phyloP scores from a whole-genome alignment of 2,888 invertebrate species.

The Orthosia gracilis region DNA sequence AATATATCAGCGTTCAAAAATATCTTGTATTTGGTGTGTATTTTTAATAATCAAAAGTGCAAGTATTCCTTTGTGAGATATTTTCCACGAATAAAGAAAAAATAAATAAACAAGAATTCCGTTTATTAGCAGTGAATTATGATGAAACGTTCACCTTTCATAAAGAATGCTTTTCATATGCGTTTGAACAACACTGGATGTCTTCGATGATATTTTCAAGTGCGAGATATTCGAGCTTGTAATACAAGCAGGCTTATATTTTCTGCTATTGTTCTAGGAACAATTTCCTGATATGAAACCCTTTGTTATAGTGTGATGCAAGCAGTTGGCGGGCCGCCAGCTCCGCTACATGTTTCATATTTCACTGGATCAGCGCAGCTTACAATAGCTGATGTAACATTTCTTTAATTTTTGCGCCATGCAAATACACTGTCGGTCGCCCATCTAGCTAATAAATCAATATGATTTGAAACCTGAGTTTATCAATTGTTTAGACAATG shows the following conservation, averaged over 20 bases:
- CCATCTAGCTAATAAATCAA: slow-evolving; percentile 6
- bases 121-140: slow-evolving; percentile 14
- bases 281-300: slow-evolving; percentile 88
- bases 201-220: slow-evolving; percentile 69
- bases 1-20: slow-evolving; percentile 24
- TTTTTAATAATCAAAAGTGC: slow-evolving; percentile 11
- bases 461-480: background rate
- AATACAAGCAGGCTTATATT: slow-evolving; percentile 80
- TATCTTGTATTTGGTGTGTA: background rate
- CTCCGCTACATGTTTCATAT: slow-evolving; percentile 87
- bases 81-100: slow-evolving; percentile 16
- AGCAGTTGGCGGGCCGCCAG: slow-evolving; percentile 87
- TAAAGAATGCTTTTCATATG: slow-evolving; percentile 12
- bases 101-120: slow-evolving; percentile 16
- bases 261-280: slow-evolving; percentile 85
- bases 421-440: slow-evolving; percentile 44
- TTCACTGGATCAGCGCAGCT: slow-evolving; percentile 86
- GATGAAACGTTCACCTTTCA: background rate
- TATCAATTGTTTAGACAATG: background rate
- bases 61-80: slow-evolving; percentile 34
- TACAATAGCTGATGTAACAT: slow-evolving; percentile 80
- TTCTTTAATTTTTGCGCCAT: slow-evolving; percentile 69
- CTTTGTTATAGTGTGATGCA: slow-evolving; percentile 87
- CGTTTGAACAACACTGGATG: slow-evolving; percentile 50
- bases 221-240: slow-evolving; percentile 69